A percentile compares a stretch with the other conserved stretches of the same genome.
Evolutionary conservation across 2,888 invertebrate genomes (phyloP).

Genomic region (Xylota segnis): DNA sequence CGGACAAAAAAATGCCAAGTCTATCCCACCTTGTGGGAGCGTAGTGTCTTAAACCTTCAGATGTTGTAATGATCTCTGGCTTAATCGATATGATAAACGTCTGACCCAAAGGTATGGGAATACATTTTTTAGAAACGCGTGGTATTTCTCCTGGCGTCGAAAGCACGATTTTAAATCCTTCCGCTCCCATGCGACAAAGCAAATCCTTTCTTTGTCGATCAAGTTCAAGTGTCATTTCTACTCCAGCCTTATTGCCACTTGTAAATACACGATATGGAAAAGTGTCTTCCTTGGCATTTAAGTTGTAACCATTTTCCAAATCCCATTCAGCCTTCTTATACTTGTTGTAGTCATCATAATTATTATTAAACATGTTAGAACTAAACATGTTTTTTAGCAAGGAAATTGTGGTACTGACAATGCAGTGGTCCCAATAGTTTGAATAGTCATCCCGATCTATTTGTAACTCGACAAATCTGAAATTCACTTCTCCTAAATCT

Average conservation of each 20-base stretch:
- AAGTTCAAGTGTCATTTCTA: constrained; percentile 85
- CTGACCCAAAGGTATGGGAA: constrained; percentile 89
- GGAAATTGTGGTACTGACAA: too few relatives aligned
- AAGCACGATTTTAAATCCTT: constrained; percentile 87
- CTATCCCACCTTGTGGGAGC: constrained; percentile 85
- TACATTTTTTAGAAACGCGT: constrained; percentile 87
- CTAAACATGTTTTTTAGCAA: too few relatives aligned
- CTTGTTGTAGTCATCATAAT: constrained; percentile 7
- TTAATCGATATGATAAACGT: constrained; percentile 90
- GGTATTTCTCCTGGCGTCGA: constrained; percentile 83
- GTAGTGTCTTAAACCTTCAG: constrained; percentile 87
- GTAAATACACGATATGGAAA: constrained; percentile 89
- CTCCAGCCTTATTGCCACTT: constrained; percentile 88
- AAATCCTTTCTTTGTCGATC: constrained; percentile 88
- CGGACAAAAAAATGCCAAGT: not conserved
- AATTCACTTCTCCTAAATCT: too few relatives aligned
- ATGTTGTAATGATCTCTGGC: constrained; percentile 91
- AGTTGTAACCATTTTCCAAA: constrained; percentile 87
- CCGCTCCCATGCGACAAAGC: constrained; percentile 89
- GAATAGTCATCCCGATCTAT: too few relatives aligned
- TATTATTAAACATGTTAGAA: too few relatives aligned
- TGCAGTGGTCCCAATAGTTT: too few relatives aligned
- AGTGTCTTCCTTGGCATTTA: constrained; percentile 86
- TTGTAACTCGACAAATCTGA: too few relatives aligned
- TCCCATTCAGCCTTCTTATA: constrained; percentile 85